Base-by-base conservation (phyloP, 37 sponge, comb jelly and placozoan species). In the Chondrilla cf. caribensis region DNA sequence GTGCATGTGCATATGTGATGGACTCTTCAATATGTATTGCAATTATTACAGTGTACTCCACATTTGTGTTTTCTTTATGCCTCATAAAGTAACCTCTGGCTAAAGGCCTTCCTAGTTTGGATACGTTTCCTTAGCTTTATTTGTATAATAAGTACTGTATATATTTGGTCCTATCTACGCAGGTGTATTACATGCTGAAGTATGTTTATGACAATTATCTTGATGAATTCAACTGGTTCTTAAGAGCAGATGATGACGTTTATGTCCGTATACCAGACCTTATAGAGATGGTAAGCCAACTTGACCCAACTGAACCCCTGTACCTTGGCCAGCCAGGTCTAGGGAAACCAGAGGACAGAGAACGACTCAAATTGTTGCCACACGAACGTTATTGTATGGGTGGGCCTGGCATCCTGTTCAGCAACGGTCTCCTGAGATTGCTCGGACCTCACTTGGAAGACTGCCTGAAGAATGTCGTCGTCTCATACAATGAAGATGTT, bases 381-480 rank as follows among this genome's bases (percentile, higher is more conserved):
- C 72, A 71, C 54, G 84, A 83, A 32, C 38, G 68, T 32, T 83
- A 83, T 58, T 83, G 84, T 58, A 83, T 83, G 84, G 84, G 84
- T 2, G 84, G 84, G 1, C 54, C 84, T 1, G 84, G 84, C 0
- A 54, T 83, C 22, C 24, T 83, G 59, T 83, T 38, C 43, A 83
- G 84, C 28, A 40, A 54, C 17, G 75, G 65, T 19, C 57, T 72
- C 31, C 84, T 83, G 28, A 22, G 37, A 47, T 36, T 36, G 29
- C 29, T 83, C 2, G 59, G 75, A 1, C 84, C 84, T 26, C 75
- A 71, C 33, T 32, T 83, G 40, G 84, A 83, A 8, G 75, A 70
- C 47, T 83, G 84, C 33, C 38, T 83, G 5, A 17, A 43, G 41
- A 43, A 73, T 64, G 62, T 62, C 31, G 75, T 83, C 3, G 75